phyloP scores from a whole-genome alignment of 2,888 invertebrate species.

The Balanococcus diminutus region DNA sequence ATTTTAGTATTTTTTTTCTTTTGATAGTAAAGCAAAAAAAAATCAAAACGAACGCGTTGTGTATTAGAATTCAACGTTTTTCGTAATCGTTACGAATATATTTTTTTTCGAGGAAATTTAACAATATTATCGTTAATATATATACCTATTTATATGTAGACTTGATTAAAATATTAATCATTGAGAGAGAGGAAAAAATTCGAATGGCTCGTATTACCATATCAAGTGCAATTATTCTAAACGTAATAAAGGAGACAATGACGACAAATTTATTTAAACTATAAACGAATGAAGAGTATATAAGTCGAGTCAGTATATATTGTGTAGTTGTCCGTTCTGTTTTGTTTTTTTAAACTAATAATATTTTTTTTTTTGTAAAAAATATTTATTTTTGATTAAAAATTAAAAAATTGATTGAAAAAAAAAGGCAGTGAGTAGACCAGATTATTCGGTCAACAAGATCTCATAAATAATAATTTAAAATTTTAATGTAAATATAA shows the following conservation, averaged over 20 bases:
- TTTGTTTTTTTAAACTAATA: not conserved
- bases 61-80: not conserved
- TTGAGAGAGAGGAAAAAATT: not conserved
- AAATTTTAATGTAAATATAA: conserved; percentile 33
- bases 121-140: not conserved
- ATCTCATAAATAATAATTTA: conserved; percentile 20
- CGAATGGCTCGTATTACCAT: not conserved
- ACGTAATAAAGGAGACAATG: not conserved
- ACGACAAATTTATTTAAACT: not conserved
- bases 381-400: not conserved
- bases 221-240: not conserved
- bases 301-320: not conserved
- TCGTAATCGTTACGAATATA: not conserved
- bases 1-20: not conserved
- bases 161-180: not conserved
- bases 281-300: not conserved
- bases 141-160: no score
- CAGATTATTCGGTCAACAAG: conserved; percentile 28
- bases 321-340: not conserved
- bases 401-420: not conserved
- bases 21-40: not conserved
- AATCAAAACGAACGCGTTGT: not conserved
- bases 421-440: conserved; percentile 20
- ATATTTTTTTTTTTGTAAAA: not conserved
- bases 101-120: not conserved